phyloP scores from a whole-genome alignment of 2,113 vertebrate genomes.

The Murina feae region DNA sequence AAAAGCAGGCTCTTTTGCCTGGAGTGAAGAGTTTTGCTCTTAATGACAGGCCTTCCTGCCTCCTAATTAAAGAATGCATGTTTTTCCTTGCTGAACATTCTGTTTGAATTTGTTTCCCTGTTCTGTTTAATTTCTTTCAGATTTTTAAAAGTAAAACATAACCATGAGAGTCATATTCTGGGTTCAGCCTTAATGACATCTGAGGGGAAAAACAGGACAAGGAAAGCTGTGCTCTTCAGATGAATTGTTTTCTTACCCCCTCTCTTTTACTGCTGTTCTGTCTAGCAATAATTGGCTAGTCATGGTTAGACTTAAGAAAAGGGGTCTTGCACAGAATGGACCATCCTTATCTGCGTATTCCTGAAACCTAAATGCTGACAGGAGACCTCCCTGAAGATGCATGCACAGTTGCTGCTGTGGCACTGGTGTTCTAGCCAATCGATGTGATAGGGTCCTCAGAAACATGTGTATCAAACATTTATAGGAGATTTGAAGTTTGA shows the following conservation, averaged over 20 bases:
- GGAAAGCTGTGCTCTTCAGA: conserved; percentile 6
- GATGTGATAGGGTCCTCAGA: background rate
- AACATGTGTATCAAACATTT: background rate
- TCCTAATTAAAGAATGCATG: conserved; percentile 20
- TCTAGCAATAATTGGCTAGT: conserved; percentile 22
- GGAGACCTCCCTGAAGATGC: background rate
- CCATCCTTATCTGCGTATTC: background rate
- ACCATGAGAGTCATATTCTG: conserved; percentile 14
- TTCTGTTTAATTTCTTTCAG: conserved; percentile 62
- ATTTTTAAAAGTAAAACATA: conserved; percentile 57
- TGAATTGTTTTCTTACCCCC: background rate
- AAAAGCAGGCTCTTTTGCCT: background rate
- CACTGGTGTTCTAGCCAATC: background rate
- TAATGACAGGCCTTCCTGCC: background rate
- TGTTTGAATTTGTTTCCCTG: conserved; percentile 59
- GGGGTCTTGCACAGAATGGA: background rate
- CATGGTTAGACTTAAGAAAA: background rate
- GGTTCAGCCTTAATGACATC: conserved; percentile 50
- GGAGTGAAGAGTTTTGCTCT: background rate
- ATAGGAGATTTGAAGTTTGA: background rate
- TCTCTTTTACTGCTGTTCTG: background rate
- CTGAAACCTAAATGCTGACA: background rate
- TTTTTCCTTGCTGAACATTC: conserved; percentile 41
- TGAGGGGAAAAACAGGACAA: conserved; percentile 50
- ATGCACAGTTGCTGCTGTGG: background rate